A percentile compares a stretch with the other conserved stretches of the same genome.
Conservation (phyloP, 1,140 invertebrate species). For the Caenorhabditis briggsae region DNA sequence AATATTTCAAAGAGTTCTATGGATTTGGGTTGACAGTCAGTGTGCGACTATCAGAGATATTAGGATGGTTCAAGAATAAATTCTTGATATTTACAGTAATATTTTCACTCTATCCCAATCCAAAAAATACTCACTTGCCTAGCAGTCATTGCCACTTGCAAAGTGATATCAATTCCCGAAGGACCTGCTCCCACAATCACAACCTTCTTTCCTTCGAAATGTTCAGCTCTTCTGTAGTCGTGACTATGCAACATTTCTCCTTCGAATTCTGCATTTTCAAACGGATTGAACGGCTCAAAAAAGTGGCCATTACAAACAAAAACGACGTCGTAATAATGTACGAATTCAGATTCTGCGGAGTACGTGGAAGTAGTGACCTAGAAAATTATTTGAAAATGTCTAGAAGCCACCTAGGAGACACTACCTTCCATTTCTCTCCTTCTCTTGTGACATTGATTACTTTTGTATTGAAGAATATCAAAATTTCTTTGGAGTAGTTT, state of each 20-base stretch:
- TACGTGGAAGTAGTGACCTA: conserved; percentile 70
- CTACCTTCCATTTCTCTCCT: conserved; percentile 17
- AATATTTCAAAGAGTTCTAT: too few relatives aligned
- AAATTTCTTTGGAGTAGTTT: conserved; percentile 83
- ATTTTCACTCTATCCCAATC: too few relatives aligned
- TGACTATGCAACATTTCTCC: conserved; percentile 87
- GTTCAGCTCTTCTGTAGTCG: conserved; percentile 84
- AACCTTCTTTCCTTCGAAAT: conserved; percentile 83
- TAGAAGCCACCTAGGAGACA: neutral
- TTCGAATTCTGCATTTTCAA: conserved; percentile 83
- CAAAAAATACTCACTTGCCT: conserved; percentile 81
- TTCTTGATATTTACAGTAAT: too few relatives aligned
- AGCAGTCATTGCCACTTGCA: conserved; percentile 83
- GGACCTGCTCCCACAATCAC: conserved; percentile 88
- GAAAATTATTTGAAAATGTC: neutral
- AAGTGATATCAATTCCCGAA: conserved; percentile 86
- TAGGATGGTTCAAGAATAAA: too few relatives aligned
- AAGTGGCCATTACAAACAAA: conserved; percentile 80
- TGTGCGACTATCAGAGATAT: too few relatives aligned
- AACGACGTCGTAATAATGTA: conserved; percentile 67
- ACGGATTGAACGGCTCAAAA: conserved; percentile 81
- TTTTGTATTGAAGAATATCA: conserved; percentile 6
- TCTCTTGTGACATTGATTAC: conserved; percentile 5
- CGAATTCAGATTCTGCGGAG: conserved; percentile 34
- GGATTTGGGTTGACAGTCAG: too few relatives aligned